phyloP scores from a whole-genome alignment of 2,797 vertebrate genomes.

The Apogon hyalosoma region DNA sequence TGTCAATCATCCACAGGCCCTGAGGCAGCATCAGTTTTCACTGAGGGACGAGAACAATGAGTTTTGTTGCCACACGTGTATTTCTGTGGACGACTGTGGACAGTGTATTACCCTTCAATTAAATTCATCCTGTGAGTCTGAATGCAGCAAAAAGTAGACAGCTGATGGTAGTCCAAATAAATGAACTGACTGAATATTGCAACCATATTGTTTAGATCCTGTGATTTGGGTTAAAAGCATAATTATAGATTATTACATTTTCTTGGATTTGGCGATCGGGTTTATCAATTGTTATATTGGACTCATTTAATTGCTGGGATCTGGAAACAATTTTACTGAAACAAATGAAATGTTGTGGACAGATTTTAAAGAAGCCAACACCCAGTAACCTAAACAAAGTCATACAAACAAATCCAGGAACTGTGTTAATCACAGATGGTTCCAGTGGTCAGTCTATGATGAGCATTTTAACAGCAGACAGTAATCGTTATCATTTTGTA shows the following conservation, averaged over 20 bases:
- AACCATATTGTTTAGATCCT: slow-evolving; percentile 26
- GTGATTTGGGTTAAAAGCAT: slow-evolving; percentile 3
- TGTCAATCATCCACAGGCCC: slow-evolving; percentile 74
- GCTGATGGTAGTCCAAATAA: slow-evolving; percentile 38
- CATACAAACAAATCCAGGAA: not conserved
- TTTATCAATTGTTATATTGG: not conserved
- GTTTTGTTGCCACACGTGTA: slow-evolving; percentile 84
- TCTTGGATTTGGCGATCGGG: not conserved
- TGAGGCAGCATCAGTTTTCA: slow-evolving; percentile 50
- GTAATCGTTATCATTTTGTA: not conserved
- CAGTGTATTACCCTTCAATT: slow-evolving; percentile 55
- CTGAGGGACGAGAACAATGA: slow-evolving; percentile 81
- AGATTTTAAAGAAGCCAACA: too few relatives aligned
- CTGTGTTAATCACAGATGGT: not conserved
- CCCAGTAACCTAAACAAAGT: not conserved
- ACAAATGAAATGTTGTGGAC: too few relatives aligned
- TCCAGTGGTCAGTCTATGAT: too few relatives aligned
- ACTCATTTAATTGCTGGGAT: not conserved
- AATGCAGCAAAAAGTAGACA: slow-evolving; percentile 30
- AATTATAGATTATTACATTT: slow-evolving; percentile 9
- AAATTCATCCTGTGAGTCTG: slow-evolving; percentile 45
- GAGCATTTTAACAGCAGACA: not conserved
- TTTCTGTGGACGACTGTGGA: slow-evolving; percentile 48
- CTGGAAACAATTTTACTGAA: not conserved
- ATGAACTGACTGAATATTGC: slow-evolving; percentile 23